phyloP scores from a whole-genome alignment of 1,140 invertebrate genomes.

The Potamilus streckersoni region DNA sequence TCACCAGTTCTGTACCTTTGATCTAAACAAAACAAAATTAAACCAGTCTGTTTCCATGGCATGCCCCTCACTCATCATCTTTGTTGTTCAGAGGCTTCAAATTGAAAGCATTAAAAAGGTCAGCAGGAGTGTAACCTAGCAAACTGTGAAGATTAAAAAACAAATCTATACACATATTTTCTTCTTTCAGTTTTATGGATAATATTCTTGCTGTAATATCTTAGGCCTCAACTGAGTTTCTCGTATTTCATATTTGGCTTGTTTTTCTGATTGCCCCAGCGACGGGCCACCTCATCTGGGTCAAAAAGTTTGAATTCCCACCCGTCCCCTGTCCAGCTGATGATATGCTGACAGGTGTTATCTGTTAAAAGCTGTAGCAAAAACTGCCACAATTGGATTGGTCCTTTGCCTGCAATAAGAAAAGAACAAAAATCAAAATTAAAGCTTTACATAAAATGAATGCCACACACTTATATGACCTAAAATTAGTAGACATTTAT shows the following conservation, averaged over 20 bases:
- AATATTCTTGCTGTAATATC: constrained; percentile 99
- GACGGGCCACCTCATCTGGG: constrained; percentile 95
- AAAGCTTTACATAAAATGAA: too few species aligned
- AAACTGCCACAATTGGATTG: constrained; percentile 90
- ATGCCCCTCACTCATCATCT: constrained; percentile 60
- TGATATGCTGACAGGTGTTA: constrained; percentile 95
- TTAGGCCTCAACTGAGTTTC: constrained; percentile 92
- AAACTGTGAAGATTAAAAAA: constrained; percentile 90
- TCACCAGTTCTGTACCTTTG: too few species aligned
- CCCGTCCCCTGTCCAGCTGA: constrained; percentile 98
- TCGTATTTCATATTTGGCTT: constrained; percentile 99
- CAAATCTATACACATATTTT: constrained; percentile 97
- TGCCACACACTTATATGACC: too few species aligned
- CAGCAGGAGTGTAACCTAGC: constrained; percentile 66
- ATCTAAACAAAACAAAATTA: too few species aligned
- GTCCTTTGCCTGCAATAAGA: constrained; percentile 63
- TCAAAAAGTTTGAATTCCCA: constrained; percentile 99
- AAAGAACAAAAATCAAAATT: background rate
- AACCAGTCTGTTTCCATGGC: too few species aligned
- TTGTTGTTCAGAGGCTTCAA: constrained; percentile 66
- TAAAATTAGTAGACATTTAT: too few species aligned
- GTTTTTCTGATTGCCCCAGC: constrained; percentile 98
- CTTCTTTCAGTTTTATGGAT: constrained; percentile 94
- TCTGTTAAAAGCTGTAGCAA: constrained; percentile 95
- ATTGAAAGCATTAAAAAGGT: constrained; percentile 64